Evolutionary conservation across 2,888 invertebrate species (phyloP), one percentile per base, ranked within the genome.

Genomic region (Pammene fasciana): DNA sequence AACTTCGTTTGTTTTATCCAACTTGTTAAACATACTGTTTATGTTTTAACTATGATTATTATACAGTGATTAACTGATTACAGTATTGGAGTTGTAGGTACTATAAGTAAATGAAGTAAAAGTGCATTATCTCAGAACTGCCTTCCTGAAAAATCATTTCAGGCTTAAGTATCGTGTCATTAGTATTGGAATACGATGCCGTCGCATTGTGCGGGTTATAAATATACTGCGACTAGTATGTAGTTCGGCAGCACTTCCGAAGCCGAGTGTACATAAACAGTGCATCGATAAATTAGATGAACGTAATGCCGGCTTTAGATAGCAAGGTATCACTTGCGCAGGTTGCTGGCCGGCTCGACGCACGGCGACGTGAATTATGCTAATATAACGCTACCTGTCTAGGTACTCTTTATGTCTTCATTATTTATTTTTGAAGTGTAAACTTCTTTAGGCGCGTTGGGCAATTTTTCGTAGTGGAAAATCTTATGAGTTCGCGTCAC

Each of bases 241-340:
- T 43, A 43, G 11, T 11, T 43, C 38, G 9, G 9, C 9, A 0
- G 50, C 11, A 50, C 11, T 50, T 18, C 13, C 18, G n/a, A 34
- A 54, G n/a, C n/a, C 34, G 54, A 2, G 6, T 7, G 34, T 62
- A 61, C 48, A 46, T 61, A 50, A 38, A 50, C 38, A 50, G 41
- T 18, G 41, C 45, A 26, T 16, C 14, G 50, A 65, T 65, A 45
- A 65, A 65, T 54, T 55, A 55, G 18, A n/a, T 26, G 64, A 45
- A 34, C 14, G 43, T 64, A 64, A 64, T 64, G 43, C 64, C 45
- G 52, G 64, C 26, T 65, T 65, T 65, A 52, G 55, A 52, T 54
- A 54, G 54, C 43, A 43, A 55, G 64, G 43, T 65, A 54, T 65
- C 54, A 55, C 54, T 65, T 65, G 64, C 54, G 64, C 54, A 45